Evolutionary conservation across 2,113 vertebrate species (phyloP), one percentile per base, ranked within the genome.

Genomic region (Rhabdomys dilectus): DNA sequence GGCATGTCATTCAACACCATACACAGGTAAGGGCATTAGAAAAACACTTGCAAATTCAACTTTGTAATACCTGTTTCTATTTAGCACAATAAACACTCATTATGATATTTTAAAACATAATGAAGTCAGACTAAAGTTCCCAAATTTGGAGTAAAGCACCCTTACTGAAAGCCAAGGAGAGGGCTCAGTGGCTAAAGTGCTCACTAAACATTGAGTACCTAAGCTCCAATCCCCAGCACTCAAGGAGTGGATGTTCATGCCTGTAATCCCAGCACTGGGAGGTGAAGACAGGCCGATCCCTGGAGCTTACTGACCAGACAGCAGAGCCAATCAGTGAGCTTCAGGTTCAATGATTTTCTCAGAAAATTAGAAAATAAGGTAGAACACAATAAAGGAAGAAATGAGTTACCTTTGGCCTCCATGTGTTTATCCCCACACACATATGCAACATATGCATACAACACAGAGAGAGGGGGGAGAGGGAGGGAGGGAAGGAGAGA

Each of bases 31-130:
- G 34, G 9, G 62, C 29, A 75, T 93, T n/a, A 72, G 34, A 48
- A 94, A 86, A 93, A 80, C 62, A 77, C 29, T 91, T 22, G 60
- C 58, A 94, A 91, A 86, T 85, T 64, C 31, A 51, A 22, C 22
- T 88, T 86, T 81, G 29, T 78, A 53, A 75, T n/a, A 78, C 17
- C 76, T 58, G 39, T 76, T 81, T 73, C 76, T 91, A 24, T 58
- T 53, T 77, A 34, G 6, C 45, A 95, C 94, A 42, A 7, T 36
- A 19, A 91, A 24, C 6, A 94, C 3, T 4, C 56, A n/a, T 26
- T 89, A 86, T 62, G 48, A 76, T 68, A 84, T 89, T 84, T 64
- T 19, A 36, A 87, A 91, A 87, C 5, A 85, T 36, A 78, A 31
- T 64, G 42, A 96, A 95, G 24, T 92, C 45, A 42, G n/a, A 77